Conservation (phyloP, 2,888 invertebrate species). For the Diachrysia chrysitis region DNA sequence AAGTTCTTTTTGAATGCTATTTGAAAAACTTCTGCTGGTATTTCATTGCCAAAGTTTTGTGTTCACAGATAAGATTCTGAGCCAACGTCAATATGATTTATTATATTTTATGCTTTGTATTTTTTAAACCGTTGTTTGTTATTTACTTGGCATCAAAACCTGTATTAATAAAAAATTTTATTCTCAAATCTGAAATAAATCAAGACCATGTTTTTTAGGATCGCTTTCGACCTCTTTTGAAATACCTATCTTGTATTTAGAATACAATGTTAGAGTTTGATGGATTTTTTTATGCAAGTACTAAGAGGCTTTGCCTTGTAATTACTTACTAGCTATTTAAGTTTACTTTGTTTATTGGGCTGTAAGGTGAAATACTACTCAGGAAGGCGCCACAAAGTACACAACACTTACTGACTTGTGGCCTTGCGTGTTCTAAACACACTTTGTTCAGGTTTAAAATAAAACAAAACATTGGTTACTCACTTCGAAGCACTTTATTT, state of each 20-base stretch:
- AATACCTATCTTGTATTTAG: background rate
- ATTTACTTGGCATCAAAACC: constrained; percentile 45
- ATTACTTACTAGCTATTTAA: background rate
- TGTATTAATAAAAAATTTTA: background rate
- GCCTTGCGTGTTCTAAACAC: background rate
- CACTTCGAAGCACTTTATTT: constrained; percentile 43
- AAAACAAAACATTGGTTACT: constrained; percentile 15
- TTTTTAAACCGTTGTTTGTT: constrained; percentile 40
- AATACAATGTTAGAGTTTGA: background rate
- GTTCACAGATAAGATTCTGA: constrained; percentile 66
- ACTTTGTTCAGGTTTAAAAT: constrained; percentile 3
- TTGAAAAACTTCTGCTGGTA: constrained; percentile 73
- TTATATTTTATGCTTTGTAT: constrained; percentile 52
- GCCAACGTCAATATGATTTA: constrained; percentile 69
- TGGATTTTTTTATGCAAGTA: no score
- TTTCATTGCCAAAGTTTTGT: constrained; percentile 73
- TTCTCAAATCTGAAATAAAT: background rate
- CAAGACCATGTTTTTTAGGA: background rate
- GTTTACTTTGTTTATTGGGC: background rate
- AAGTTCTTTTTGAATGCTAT: constrained; percentile 72
- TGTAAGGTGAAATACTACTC: background rate
- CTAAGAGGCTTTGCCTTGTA: background rate
- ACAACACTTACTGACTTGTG: background rate
- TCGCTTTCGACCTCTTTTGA: background rate
- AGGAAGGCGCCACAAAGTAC: constrained; percentile 1